Base-by-base conservation (phyloP, 2,888 invertebrate genomes). In the Punctoribates punctum region DNA sequence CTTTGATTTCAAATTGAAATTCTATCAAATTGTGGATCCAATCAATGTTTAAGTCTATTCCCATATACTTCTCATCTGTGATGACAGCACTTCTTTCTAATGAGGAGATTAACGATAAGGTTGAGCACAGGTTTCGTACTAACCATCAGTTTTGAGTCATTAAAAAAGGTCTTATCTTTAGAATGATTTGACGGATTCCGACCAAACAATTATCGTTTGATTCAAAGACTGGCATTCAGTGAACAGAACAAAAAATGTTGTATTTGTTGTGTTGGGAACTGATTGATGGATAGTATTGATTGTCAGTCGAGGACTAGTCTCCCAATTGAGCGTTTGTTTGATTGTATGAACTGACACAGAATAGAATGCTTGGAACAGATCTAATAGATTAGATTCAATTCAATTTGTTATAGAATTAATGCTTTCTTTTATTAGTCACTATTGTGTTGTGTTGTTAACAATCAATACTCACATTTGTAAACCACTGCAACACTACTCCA, bases 341-440 rank as follows among this genome's bases (percentile, higher is more conserved):
- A 67, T 67, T 67, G 65, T 42, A 17, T 62, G 62, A 34, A 42
- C 65, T 67, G 38, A 67, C 65, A 67, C 9, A 29, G 62, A 25
- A 34, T 62, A 17, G 65, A 67, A 67, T 20, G n/a, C 38, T 27
- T 38, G 9, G n/a, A 38, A 60, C 60, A 60, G 60, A 60, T 60
- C 65, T 67, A 20, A 67, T 34, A 42, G 38, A 67, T 67, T 67
- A 67, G 38, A 67, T 67, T 67, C 38, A 67, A 67, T 67, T 67
- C 65, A 20, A 38, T 67, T 67, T 67, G 65, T 67, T 67, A 67
- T 67, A 20, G 38, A 67, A 67, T 67, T 67, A 67, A 67, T 67
- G 65, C 34, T 67, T 67, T 67, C 65, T 67, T 67, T 67, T 67
- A 67, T 67, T 67, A 60, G 29, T 67, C 38, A 34, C n/a, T 67